Evolutionary conservation across 2,797 vertebrate species (phyloP), one percentile per base, ranked within the genome.

Genomic region (Paramormyrops hopkinsi): DNA sequence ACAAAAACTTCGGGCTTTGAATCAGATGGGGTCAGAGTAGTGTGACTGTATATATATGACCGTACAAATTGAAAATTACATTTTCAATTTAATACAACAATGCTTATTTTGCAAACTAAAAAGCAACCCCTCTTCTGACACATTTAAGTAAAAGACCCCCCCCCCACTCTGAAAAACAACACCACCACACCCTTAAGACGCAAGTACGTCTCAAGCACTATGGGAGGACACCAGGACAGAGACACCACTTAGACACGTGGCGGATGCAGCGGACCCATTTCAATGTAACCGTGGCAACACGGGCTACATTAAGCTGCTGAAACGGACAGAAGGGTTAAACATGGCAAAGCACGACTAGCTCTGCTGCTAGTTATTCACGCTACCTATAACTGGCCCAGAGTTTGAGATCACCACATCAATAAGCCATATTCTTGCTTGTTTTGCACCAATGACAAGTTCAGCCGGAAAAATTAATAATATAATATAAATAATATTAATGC

Each of bases 291-390:
- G 69, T 12, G 25, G 88, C 73, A 51, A 62, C 84, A 29, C n/a
- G 73, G 54, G 90, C 92, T 89, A 87, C 82, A 59, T 90, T 89
- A 1, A 17, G 85, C 44, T 7, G 86, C 22, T 41, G 88, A 37
- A 88, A 88, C 65, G 33, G 11, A 65, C 87, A 87, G 2, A 54
- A 88, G 69, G 65, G 88, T 51, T n/a, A 88, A 62, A 86, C 79
- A 90, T 73, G 0, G 79, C 59, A 0, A 91, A 93, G 91, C 90
- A 0, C n/a, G 54, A 79, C 89, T 92, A 89, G 89, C 73, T 1
- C 76, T 90, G 90, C 89, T 33, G n/a, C 88, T 84, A 54, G 48
- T 5, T 48, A 9, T 54, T 25, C 8, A 19, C 25, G 9, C 44
- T 12, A 69, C 82, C 86, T 90, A 92, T 88, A 0, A 86, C 88